phyloP scores from a whole-genome alignment of 2,113 vertebrate genomes.

The Coregonus clupeaformis region DNA sequence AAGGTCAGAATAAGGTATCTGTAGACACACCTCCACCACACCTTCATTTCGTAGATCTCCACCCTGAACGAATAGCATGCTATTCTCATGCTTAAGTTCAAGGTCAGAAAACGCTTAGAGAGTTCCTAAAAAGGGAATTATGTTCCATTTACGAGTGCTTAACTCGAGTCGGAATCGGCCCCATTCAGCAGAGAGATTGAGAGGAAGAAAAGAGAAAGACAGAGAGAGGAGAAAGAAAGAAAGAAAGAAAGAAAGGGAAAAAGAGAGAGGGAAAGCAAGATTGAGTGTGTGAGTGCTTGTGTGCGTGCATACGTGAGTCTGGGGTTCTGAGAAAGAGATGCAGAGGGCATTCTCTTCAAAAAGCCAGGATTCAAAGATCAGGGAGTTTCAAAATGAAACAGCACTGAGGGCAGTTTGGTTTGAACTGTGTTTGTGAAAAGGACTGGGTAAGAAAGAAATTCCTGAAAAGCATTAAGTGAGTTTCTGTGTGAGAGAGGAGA shows the following conservation, averaged over 20 bases:
- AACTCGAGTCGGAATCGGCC: no score
- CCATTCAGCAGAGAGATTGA: no score
- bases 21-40: no score
- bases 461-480: slow-evolving; percentile 55
- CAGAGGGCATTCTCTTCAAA: slow-evolving; percentile 69
- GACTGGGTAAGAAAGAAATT: slow-evolving; percentile 45
- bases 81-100: no score
- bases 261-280: no score
- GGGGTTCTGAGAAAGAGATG: slow-evolving; percentile 58
- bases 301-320: slow-evolving; percentile 20
- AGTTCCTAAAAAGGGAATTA: no score
- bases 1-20: no score
- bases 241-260: background rate
- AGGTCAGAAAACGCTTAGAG: no score
- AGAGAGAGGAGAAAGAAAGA: background rate
- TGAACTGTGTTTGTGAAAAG: slow-evolving; percentile 69
- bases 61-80: no score
- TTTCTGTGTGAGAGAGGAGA: slow-evolving; percentile 38
- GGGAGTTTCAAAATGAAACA: slow-evolving; percentile 63
- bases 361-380: slow-evolving; percentile 67
- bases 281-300: background rate
- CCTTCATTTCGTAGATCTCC: no score
- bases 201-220: background rate
- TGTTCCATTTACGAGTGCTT: no score
- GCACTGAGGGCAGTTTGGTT: slow-evolving; percentile 67